These are phyloP conservation scores for Gila robusta DNA, from an alignment of 2,797 vertebrate species.

Conservation along the genomic window DNA sequence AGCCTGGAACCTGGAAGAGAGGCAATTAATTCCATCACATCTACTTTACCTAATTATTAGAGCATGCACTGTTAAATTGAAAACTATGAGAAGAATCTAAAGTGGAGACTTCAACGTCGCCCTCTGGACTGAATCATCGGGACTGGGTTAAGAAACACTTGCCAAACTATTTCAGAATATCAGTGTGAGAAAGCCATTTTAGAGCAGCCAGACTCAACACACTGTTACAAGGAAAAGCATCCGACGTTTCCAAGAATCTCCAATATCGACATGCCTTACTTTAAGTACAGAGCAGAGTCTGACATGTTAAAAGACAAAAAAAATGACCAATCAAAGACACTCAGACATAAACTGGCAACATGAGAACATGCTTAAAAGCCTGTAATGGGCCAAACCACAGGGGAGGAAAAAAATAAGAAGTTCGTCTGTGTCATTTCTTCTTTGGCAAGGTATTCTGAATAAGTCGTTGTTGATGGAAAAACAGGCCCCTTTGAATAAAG, in stretches of 20 bases:
- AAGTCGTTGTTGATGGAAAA: constrained; percentile 24
- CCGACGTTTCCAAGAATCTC: not conserved
- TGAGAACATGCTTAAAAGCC: not conserved
- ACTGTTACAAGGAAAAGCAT: not conserved
- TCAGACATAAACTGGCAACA: constrained; percentile 23
- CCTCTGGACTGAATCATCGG: constrained; percentile 4
- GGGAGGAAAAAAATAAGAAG: not conserved
- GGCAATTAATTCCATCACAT: not conserved
- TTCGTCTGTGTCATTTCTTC: constrained; percentile 15
- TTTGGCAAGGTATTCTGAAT: not conserved
- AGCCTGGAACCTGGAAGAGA: not conserved
- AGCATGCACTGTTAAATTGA: constrained; percentile 7
- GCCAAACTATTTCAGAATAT: constrained; percentile 40
- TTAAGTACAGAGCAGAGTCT: constrained; percentile 9
- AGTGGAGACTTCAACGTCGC: not conserved
- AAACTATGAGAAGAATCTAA: constrained; percentile 12
- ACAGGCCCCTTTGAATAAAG: not conserved
- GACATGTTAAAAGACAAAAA: constrained; percentile 21
- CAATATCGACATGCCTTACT: constrained; percentile 15
- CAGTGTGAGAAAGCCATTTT: constrained; percentile 1
- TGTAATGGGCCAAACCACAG: constrained; percentile 33
- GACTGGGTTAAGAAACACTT: not conserved
- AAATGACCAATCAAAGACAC: constrained; percentile 24
- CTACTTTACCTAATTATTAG: constrained; percentile 17
- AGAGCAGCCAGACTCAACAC: constrained; percentile 27